Evolutionary conservation across 2,888 invertebrate species (phyloP).

Genomic region (Epicampocera succincta): DNA sequence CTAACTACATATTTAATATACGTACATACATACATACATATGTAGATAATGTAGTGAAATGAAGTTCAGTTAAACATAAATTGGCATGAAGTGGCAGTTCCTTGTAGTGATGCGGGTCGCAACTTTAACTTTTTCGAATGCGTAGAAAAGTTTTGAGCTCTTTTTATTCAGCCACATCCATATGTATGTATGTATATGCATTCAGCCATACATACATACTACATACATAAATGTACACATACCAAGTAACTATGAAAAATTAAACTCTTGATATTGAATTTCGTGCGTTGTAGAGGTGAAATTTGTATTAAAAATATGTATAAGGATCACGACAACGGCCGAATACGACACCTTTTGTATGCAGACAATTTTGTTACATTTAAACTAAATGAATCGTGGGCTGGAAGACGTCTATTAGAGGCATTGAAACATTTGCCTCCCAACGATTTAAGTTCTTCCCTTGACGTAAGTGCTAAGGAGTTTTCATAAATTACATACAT

Average conservation of each 20-base stretch:
- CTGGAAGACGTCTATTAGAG: slow-evolving; percentile 83
- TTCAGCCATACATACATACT: too few species aligned
- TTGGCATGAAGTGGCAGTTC: slow-evolving; percentile 43
- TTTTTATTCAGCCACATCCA: not conserved
- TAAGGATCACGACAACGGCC: slow-evolving; percentile 7
- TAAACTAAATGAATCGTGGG: slow-evolving; percentile 84
- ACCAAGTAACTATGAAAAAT: not conserved
- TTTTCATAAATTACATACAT: too few species aligned
- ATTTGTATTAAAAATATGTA: slow-evolving; percentile 34
- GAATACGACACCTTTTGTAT: slow-evolving; percentile 28
- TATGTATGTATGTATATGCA: not conserved
- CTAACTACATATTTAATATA: too few species aligned
- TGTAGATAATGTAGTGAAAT: not conserved
- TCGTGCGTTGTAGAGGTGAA: not conserved
- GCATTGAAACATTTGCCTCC: slow-evolving; percentile 81
- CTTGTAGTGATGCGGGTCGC: slow-evolving; percentile 10
- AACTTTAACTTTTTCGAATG: slow-evolving; percentile 14
- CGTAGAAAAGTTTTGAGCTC: not conserved
- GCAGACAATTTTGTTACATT: slow-evolving; percentile 75
- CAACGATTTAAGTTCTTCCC: slow-evolving; percentile 73
- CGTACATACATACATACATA: too few species aligned
- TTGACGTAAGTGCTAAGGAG: slow-evolving; percentile 75
- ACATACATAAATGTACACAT: too few species aligned
- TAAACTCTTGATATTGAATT: not conserved
- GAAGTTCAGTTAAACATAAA: slow-evolving; percentile 43